phyloP scores from a whole-genome alignment of 2,888 invertebrate genomes.

The Pandemis cinnamomeana region DNA sequence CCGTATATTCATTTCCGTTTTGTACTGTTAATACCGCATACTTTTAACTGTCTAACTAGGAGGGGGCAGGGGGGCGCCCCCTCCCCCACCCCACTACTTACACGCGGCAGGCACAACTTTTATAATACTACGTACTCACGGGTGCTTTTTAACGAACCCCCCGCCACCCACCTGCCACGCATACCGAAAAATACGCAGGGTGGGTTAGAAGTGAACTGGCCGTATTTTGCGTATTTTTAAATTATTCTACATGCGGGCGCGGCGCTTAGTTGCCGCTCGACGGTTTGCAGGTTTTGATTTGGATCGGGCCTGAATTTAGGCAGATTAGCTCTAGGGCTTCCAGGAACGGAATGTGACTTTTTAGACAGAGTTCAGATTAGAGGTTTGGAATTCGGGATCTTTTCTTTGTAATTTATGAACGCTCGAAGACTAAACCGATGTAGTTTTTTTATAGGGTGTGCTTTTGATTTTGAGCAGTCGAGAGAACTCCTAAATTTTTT shows the following conservation, averaged over 20 bases:
- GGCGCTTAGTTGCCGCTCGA: slow-evolving; percentile 67
- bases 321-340: background rate
- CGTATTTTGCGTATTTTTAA: slow-evolving; percentile 85
- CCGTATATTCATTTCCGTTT: slow-evolving; percentile 85
- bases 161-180: slow-evolving; percentile 81
- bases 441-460: too few species aligned
- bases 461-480: too few species aligned
- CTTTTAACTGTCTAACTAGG: slow-evolving; percentile 85
- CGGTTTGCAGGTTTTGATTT: slow-evolving; percentile 8
- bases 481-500: too few species aligned
- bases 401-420: too few species aligned
- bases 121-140: slow-evolving; percentile 83
- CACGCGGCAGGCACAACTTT: slow-evolving; percentile 84
- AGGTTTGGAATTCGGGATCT: too few species aligned
- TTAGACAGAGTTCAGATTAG: too few species aligned
- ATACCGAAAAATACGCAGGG: slow-evolving; percentile 82
- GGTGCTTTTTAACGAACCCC: slow-evolving; percentile 83
- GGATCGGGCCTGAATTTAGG: background rate
- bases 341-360: background rate
- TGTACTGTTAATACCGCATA: slow-evolving; percentile 82
- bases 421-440: too few species aligned
- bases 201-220: slow-evolving; percentile 81
- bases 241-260: slow-evolving; percentile 79
- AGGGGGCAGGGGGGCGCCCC: slow-evolving; percentile 60
- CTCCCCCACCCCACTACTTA: slow-evolving; percentile 79